Evolutionary conservation across 2,888 invertebrate genomes (phyloP), one percentile per base, ranked within the genome.

Genomic region (Volucella zonaria): DNA sequence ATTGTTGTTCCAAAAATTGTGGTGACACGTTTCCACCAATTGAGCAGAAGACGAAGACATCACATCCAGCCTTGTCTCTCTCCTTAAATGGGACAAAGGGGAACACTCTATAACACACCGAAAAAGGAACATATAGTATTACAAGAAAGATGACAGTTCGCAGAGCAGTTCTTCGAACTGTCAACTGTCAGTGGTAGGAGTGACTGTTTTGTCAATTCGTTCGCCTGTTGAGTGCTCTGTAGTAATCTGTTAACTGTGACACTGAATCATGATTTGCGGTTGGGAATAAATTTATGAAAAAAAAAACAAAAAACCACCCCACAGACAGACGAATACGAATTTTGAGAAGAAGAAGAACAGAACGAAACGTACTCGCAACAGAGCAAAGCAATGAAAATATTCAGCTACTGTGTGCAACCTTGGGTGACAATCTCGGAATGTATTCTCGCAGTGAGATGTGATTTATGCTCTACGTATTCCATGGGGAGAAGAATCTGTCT

Each of bases 181-280:
- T 31, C 31, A 31, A 6, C 6, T 31, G 31, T 31, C 31, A 31
- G 31, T 6, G 31, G 31, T 31, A 31, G 31, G 31, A 31, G 31
- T 4, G 31, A 31, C 4, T 31, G 6, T 31, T 31, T 31, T 31
- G 31, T 31, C 31, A 56, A 80, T 54, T 23, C 51, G 54, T 74
- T 56, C 15, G 62, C 56, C 1, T 74, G 67, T 61, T 81, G 70
- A 66, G 42, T 64, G 62, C 64, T 75, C 64, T 70, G 75, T 56
- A 68, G 62, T 75, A 68, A 80, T 81, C 70, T 75, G 75, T 76
- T 70, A 52, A 71, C 70, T 23, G 58, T 75, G 81, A 81, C 70
- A 75, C 56, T 58, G 51, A 68, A 70, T 43, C 64, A 75, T 64
- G 64, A 66, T 75, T 58, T 23, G 45, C 11, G 64, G 14, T 68